A percentile compares a stretch with the other conserved stretches of the same genome.
These are phyloP conservation scores for Phytoseiulus persimilis DNA, from an alignment of 2,888 invertebrate genomes.

Conservation along the genomic window DNA sequence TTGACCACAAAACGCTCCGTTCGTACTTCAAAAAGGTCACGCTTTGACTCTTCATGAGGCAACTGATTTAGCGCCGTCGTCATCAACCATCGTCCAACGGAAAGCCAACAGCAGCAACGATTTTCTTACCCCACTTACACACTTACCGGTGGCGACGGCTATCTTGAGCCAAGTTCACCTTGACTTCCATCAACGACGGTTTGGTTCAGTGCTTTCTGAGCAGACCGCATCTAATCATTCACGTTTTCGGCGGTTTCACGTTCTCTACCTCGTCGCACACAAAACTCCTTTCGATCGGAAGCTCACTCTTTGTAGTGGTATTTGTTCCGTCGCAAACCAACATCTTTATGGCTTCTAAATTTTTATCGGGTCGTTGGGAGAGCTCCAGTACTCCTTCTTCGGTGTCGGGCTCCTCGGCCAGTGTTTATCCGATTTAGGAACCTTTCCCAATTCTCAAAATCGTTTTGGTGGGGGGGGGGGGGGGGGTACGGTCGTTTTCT, in stretches of 20 bases:
- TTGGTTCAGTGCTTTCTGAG: conserved; percentile 5
- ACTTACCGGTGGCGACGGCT: neutral
- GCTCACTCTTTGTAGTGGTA: neutral
- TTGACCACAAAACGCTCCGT: neutral
- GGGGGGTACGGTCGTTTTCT: too few species aligned
- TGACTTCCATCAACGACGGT: neutral
- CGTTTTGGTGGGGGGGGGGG: too few species aligned
- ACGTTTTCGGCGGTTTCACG: neutral
- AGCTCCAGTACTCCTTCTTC: neutral
- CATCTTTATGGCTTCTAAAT: neutral
- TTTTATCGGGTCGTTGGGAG: neutral
- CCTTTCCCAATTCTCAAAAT: neutral
- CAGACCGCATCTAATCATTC: neutral
- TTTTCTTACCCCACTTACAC: neutral
- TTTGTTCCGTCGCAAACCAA: neutral
- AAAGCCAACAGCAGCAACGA: neutral
- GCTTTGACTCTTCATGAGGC: neutral
- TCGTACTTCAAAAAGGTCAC: conserved; percentile 5
- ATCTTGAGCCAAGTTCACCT: neutral
- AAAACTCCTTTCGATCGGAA: neutral
- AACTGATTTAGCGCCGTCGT: neutral
- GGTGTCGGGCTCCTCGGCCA: neutral
- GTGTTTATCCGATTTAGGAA: neutral
- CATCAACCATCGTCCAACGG: neutral
- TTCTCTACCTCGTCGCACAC: neutral